Conservation (phyloP, 2,888 invertebrate genomes). For the Chrysolina oricalcia region DNA sequence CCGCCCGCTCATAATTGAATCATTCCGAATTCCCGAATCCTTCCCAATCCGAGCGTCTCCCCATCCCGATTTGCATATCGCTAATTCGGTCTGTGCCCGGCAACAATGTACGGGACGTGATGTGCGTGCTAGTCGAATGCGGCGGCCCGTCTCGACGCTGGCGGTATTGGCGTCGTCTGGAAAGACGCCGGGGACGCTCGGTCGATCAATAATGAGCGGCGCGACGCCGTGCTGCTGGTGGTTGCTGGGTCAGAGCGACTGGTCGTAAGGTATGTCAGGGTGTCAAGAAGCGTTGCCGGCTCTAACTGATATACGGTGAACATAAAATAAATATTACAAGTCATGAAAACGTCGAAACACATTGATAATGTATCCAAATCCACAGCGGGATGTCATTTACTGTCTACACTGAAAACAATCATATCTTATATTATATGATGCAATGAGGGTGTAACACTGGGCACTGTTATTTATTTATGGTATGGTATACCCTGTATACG, state of each 20-base stretch:
- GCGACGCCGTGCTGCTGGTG: constrained; percentile 52
- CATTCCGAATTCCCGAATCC: constrained; percentile 26
- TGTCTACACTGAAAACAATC: too few relatives aligned
- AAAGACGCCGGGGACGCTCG: constrained; percentile 52
- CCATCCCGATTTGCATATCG: constrained; percentile 17
- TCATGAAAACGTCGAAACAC: too few relatives aligned
- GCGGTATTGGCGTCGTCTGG: constrained; percentile 53
- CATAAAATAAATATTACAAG: too few relatives aligned
- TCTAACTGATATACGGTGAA: background rate
- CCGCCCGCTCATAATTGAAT: constrained; percentile 15
- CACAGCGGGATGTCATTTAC: too few relatives aligned
- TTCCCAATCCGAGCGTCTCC: constrained; percentile 18
- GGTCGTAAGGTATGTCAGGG: constrained; percentile 56
- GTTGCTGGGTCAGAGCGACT: constrained; percentile 54
- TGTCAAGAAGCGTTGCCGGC: constrained; percentile 45
- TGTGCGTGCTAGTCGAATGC: constrained; percentile 35
- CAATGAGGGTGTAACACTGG: too few relatives aligned
- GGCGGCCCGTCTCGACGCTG: constrained; percentile 51
- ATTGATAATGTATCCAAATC: too few relatives aligned
- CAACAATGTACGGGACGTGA: constrained; percentile 43
- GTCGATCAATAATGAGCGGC: constrained; percentile 57
- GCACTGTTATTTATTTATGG: too few relatives aligned
- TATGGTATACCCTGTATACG: too few relatives aligned
- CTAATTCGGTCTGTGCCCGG: constrained; percentile 23
- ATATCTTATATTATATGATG: too few relatives aligned